phyloP scores from a whole-genome alignment of 2,888 invertebrate genomes.

The Escarpia spicata region DNA sequence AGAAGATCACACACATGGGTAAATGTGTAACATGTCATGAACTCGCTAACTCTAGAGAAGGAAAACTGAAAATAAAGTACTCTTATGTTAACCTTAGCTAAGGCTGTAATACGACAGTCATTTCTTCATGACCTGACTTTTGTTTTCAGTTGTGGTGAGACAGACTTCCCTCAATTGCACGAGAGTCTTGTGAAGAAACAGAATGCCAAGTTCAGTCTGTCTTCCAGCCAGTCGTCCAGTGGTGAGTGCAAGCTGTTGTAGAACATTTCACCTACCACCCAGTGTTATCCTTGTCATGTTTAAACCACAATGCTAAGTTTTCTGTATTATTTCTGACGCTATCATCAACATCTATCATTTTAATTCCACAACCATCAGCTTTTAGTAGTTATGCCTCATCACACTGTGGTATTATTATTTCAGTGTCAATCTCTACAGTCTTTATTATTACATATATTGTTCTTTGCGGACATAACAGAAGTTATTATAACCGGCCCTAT shows the following conservation, averaged over 20 bases:
- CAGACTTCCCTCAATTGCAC: constrained; percentile 90
- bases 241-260: not conserved
- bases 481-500: too few relatives aligned
- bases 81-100: too few relatives aligned
- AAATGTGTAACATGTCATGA: too few relatives aligned
- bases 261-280: not conserved
- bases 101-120: not conserved
- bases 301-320: not conserved
- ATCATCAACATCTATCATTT: not conserved
- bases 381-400: too few relatives aligned
- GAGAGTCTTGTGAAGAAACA: constrained; percentile 87
- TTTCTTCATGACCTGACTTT: not conserved
- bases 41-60: too few relatives aligned
- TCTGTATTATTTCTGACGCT: not conserved
- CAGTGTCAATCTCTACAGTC: too few relatives aligned
- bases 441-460: too few relatives aligned
- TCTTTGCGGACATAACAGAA: too few relatives aligned
- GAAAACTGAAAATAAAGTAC: too few relatives aligned
- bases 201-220: constrained; percentile 75
- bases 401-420: too few relatives aligned
- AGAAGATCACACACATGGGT: too few relatives aligned
- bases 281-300: not conserved
- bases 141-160: constrained; percentile 69
- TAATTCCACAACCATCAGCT: not conserved
- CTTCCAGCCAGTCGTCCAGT: not conserved